Evolutionary conservation across 2,797 vertebrate genomes (phyloP).

Genomic region (Phoeniculus purpureus): DNA sequence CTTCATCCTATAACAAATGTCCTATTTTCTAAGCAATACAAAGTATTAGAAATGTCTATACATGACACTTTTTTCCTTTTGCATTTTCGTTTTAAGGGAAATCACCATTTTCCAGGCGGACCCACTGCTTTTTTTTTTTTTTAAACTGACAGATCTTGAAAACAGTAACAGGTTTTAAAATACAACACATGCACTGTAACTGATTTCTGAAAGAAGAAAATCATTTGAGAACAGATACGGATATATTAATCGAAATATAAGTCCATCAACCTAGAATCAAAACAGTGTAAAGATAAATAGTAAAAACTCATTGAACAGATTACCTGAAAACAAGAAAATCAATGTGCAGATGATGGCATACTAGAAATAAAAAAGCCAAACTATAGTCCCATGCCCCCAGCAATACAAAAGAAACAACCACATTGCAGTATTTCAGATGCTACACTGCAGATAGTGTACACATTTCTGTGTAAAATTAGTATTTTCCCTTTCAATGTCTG

Average conservation of each 20-base stretch:
- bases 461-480: background rate
- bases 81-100: background rate
- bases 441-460: background rate
- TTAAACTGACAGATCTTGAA: background rate
- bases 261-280: background rate
- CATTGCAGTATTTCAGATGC: background rate
- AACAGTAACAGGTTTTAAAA: background rate
- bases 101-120: background rate
- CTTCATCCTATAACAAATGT: background rate
- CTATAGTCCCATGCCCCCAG: conserved; percentile 49
- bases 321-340: background rate
- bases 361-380: background rate
- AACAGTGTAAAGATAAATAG: background rate
- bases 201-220: background rate
- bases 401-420: conserved; percentile 22
- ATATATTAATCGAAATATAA: background rate
- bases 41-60: background rate
- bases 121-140: fast-evolving
- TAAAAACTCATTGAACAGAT: background rate
- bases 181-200: background rate
- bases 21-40: background rate
- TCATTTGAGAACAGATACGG: background rate
- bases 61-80: background rate
- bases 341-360: background rate
- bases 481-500: background rate